Evolutionary conservation across 2,113 vertebrate species (phyloP), one percentile per base, ranked within the genome.

Genomic region (Casuarius casuarius): DNA sequence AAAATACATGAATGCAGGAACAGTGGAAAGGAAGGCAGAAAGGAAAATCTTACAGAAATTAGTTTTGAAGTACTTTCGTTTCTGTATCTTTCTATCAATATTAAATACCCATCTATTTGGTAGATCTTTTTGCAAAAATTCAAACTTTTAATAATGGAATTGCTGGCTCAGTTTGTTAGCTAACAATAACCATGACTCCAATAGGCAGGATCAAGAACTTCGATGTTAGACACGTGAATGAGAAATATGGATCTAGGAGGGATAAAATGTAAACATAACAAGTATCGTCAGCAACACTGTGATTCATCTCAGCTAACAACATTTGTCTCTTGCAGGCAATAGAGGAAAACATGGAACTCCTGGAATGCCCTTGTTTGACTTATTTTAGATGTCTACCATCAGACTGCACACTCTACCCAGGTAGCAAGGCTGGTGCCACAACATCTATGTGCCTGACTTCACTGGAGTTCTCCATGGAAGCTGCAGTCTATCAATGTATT

Each of bases 381-480:
- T 75, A n/a, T 89, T 46, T 68, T 90, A 19, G 1, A 9, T 90
- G 52, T 46, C 58, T 68, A 51, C 10, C 31, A 67, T 11, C 74
- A 75, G 2, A 66, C 51, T n/a, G 61, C 59, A 73, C 7, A 11
- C 26, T 58, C n/a, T n/a, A 81, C 7, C 12, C 15, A 0, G 0
- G 22, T 15, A 84, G 19, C 2, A 21, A 89, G 46, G 73, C 54
- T 75, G 49, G 67, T 83, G 48, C 44, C 63, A 73, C 33, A 46
- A 56, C 5, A 46, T 8, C 4, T 8, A 8, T 5, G 17, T 71
- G 54, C 29, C 49, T 84, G 56, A 35, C 44, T 76, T 90, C 44
- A 26, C 59, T 22, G 26, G 68, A 78, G 42, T 12, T 58, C 77
- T 89, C 61, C 3, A 1, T 2, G 33, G 70, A 5, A 89, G 42